phyloP scores from a whole-genome alignment of 2,888 invertebrate genomes.

The Lasioglossum oenotherae region DNA sequence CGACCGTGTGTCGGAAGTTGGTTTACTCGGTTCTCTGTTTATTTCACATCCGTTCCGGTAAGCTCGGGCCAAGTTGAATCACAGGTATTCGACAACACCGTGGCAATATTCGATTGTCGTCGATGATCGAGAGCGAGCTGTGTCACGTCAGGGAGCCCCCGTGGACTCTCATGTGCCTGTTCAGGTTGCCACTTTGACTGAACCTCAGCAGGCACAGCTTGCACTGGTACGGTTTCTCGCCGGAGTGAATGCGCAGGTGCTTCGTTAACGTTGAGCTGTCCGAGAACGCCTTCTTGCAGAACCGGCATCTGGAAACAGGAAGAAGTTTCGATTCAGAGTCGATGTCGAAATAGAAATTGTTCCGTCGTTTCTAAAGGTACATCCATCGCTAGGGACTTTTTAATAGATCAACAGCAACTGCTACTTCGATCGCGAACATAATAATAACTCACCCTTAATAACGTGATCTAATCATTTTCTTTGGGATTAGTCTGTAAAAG shows the following conservation, averaged over 20 bases:
- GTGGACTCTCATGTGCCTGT: slow-evolving; percentile 99
- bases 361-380: no score
- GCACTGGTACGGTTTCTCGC: slow-evolving; percentile 99
- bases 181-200: slow-evolving; percentile 99
- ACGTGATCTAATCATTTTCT: neutral
- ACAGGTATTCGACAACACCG: slow-evolving; percentile 82
- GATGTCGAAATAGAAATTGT: neutral
- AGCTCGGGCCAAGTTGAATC: slow-evolving; percentile 78
- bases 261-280: slow-evolving; percentile 99
- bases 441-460: no score
- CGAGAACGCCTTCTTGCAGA: slow-evolving; percentile 99
- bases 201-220: slow-evolving; percentile 97
- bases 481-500: neutral
- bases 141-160: slow-evolving; percentile 86
- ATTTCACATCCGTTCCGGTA: slow-evolving; percentile 61
- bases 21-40: slow-evolving; percentile 16
- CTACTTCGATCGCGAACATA: no score
- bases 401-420: neutral
- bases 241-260: slow-evolving; percentile 95
- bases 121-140: slow-evolving; percentile 68
- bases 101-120: slow-evolving; percentile 70
- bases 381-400: neutral
- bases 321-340: neutral
- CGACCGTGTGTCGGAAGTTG: slow-evolving; percentile 12
- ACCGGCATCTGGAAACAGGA: slow-evolving; percentile 89